phyloP scores from a whole-genome alignment of 2,888 invertebrate species.

The Andrena praecox region DNA sequence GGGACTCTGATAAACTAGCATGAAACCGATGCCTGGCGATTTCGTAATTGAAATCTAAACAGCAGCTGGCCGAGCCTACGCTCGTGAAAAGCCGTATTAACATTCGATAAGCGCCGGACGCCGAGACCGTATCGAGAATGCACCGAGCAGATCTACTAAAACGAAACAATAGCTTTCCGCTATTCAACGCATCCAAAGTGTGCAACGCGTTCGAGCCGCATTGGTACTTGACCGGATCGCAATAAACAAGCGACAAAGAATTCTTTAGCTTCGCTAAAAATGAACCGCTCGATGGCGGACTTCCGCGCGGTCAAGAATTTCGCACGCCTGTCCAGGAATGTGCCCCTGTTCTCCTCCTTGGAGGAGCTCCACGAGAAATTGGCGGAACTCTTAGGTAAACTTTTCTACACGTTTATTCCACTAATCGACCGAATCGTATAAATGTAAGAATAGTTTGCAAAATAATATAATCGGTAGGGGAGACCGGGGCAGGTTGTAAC shows the following conservation, averaged over 20 bases:
- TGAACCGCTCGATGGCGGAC: slow-evolving; percentile 63
- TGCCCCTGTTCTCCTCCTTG: slow-evolving; percentile 81
- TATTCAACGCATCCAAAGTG: slow-evolving; percentile 11
- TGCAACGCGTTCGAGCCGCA: slow-evolving; percentile 5
- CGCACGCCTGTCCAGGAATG: slow-evolving; percentile 59
- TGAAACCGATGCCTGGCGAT: neutral
- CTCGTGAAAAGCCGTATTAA: slow-evolving; percentile 13
- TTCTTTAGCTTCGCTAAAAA: slow-evolving; percentile 44
- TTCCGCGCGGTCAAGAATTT: slow-evolving; percentile 61
- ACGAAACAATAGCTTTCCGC: slow-evolving; percentile 32
- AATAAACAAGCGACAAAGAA: slow-evolving; percentile 6
- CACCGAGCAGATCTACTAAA: slow-evolving; percentile 34
- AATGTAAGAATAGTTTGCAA: neutral
- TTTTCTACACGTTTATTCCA: neutral
- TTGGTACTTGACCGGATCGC: neutral
- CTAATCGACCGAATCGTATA: neutral
- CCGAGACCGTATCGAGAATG: slow-evolving; percentile 34
- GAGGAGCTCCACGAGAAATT: slow-evolving; percentile 83
- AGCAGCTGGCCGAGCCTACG: neutral
- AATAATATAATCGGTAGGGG: neutral
- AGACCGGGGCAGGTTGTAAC: too few relatives aligned
- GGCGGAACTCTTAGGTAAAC: slow-evolving; percentile 82
- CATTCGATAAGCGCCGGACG: slow-evolving; percentile 34
- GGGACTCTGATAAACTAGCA: neutral
- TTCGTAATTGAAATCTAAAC: neutral